Evolutionary conservation across 2,888 invertebrate genomes (phyloP).

Genomic region (Volucella inanis): DNA sequence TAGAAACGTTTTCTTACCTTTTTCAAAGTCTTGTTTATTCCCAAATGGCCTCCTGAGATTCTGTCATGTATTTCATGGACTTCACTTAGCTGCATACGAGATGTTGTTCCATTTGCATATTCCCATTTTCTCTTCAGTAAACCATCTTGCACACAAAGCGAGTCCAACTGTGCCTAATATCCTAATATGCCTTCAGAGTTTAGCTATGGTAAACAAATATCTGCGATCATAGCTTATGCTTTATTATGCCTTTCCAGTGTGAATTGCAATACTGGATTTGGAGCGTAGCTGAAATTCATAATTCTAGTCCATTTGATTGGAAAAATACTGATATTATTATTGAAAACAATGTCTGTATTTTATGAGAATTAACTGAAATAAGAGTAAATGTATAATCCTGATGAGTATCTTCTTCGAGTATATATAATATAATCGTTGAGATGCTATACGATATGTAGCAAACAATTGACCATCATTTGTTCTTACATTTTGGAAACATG

Average conservation of each 20-base stretch:
- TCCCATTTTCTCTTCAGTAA: no score
- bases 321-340: conserved; percentile 74
- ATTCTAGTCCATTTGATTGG: conserved; percentile 67
- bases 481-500: conserved; percentile 75
- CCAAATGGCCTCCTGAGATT: no score
- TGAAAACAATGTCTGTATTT: conserved; percentile 75
- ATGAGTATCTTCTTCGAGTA: conserved; percentile 70
- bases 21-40: no score
- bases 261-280: conserved; percentile 41
- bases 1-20: no score
- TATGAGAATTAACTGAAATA: conserved; percentile 44
- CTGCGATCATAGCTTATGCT: conserved; percentile 65
- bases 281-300: conserved; percentile 14
- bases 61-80: no score
- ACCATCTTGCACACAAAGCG: no score
- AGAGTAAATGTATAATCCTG: conserved; percentile 68
- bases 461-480: conserved; percentile 80
- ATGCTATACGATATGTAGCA: conserved; percentile 79
- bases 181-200: no score
- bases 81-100: no score
- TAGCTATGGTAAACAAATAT: no score
- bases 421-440: conserved; percentile 77
- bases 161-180: no score
- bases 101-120: no score
- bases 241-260: conserved; percentile 66